phyloP scores from a whole-genome alignment of 2,888 invertebrate species.

The Gibbula magus region DNA sequence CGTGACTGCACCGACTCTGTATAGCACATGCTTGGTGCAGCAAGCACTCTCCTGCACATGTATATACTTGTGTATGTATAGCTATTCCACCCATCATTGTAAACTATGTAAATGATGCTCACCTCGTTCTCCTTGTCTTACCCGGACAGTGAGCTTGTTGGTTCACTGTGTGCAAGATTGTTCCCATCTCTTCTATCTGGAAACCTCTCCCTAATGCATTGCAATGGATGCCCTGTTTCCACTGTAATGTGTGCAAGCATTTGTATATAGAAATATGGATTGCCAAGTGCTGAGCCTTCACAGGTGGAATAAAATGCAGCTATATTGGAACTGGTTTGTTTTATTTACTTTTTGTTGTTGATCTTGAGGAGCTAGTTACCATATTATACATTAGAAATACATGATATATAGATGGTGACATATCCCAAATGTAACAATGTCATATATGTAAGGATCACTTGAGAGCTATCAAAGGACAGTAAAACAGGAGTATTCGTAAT shows the following conservation, averaged over 20 bases:
- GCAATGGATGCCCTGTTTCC: not conserved
- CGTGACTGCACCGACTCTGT: too few species aligned
- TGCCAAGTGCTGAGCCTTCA: constrained; percentile 7
- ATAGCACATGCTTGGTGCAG: too few species aligned
- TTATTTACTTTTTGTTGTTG: too few species aligned
- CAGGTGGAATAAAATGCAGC: constrained; percentile 13
- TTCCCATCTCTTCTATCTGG: not conserved
- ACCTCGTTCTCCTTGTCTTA: not conserved
- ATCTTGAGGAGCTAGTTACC: too few species aligned
- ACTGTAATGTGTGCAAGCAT: constrained; percentile 8
- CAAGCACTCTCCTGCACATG: not conserved
- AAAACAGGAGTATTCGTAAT: too few species aligned
- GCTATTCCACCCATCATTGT: not conserved
- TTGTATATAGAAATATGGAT: not conserved
- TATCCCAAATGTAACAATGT: too few species aligned
- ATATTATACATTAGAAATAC: too few species aligned
- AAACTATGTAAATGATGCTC: constrained; percentile 9
- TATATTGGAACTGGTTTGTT: not conserved
- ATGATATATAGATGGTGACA: too few species aligned
- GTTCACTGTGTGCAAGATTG: not conserved
- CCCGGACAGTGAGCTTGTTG: not conserved
- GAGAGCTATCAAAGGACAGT: too few species aligned
- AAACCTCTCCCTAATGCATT: constrained; percentile 13
- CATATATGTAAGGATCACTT: too few species aligned
- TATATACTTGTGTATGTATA: constrained; percentile 7